A percentile compares a stretch with the other conserved stretches of the same genome.
These are phyloP conservation scores for Epinotia bilunana DNA, from an alignment of 2,888 invertebrate genomes.

Conservation along the genomic window DNA sequence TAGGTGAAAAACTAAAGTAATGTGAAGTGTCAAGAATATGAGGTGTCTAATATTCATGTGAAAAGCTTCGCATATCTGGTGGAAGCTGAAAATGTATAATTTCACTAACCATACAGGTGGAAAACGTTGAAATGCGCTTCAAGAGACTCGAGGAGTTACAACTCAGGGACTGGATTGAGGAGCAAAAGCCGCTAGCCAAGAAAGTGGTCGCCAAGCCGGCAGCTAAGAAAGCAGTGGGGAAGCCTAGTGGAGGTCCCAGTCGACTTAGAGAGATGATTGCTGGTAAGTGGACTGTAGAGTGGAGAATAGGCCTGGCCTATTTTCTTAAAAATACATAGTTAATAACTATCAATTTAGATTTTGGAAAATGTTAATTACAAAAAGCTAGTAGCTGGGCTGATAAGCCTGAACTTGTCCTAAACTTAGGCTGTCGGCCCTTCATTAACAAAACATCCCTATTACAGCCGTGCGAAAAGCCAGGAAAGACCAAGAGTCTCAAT, in stretches of 20 bases:
- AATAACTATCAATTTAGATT: too few relatives aligned
- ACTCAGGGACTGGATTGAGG: constrained; percentile 81
- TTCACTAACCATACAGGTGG: constrained; percentile 70
- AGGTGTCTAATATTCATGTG: too few relatives aligned
- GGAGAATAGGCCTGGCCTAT: too few relatives aligned
- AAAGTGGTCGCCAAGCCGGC: constrained; percentile 46
- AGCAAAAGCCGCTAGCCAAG: constrained; percentile 55
- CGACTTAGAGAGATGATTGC: constrained; percentile 73
- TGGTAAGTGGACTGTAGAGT: constrained; percentile 55
- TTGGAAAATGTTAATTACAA: too few relatives aligned
- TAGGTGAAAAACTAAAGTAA: too few relatives aligned
- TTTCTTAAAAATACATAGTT: too few relatives aligned
- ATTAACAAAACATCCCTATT: constrained; percentile 26
- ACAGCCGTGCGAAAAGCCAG: constrained; percentile 73
- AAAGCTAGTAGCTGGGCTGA: too few relatives aligned
- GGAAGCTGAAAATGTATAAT: too few relatives aligned
- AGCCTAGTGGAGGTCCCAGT: constrained; percentile 54
- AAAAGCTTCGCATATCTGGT: too few relatives aligned
- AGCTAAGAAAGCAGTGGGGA: constrained; percentile 50
- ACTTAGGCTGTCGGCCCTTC: background rate
- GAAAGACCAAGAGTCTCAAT: constrained; percentile 54
- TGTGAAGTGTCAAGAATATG: too few relatives aligned
- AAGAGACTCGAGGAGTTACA: constrained; percentile 76
- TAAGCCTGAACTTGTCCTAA: too few relatives aligned
- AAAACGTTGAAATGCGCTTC: constrained; percentile 86